Base-by-base conservation (phyloP, 2,888 invertebrate genomes). In the Bhutanitis thaidina region DNA sequence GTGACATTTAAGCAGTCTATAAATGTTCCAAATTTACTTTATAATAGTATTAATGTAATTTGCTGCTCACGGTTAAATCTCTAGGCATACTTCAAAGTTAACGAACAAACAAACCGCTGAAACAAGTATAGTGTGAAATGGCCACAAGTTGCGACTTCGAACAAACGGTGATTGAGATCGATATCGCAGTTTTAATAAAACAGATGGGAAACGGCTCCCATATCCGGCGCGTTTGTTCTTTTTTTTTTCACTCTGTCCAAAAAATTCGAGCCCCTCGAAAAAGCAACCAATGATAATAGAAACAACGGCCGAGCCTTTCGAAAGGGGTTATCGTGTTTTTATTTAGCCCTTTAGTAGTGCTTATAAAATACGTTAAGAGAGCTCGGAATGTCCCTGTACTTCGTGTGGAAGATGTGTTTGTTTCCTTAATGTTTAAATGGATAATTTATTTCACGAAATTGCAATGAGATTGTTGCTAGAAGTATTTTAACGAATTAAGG, bases 131-230 rank as follows among this genome's bases (percentile, higher is more conserved):
- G 51, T 51, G 40, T 50, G 40, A 50, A 51, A 51, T 45, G 45
- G 35, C 45, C 51, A 45, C 45, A 46, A 45, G 45, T 46, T 25
- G 65, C 62, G 61, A 64, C 58, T 59, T 62, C 59, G 58, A 68
- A 74, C 65, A 69, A 78, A 73, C 69, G 64, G 60, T 69, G 67
- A 71, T 74, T 65, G 74, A 80, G 85, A 87, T 86, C 80, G 73
- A 79, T 85, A 86, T 87, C 84, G 74, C 76, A 73, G 77, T 80
- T 86, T 86, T 86, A 86, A 87, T 86, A 84, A 86, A 86, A 81
- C 86, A 86, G 83, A 78, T 77, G 82, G 79, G 69, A 77, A 77
- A 77, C 76, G 73, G 71, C 75, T 73, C 65, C 80, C 78, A 79
- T 85, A 85, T 87, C 85, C 86, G 83, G 79, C 62, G 64, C 58